Evolutionary conservation across 1,140 invertebrate genomes (phyloP).

Genomic region (Eriocheir sinensis): DNA sequence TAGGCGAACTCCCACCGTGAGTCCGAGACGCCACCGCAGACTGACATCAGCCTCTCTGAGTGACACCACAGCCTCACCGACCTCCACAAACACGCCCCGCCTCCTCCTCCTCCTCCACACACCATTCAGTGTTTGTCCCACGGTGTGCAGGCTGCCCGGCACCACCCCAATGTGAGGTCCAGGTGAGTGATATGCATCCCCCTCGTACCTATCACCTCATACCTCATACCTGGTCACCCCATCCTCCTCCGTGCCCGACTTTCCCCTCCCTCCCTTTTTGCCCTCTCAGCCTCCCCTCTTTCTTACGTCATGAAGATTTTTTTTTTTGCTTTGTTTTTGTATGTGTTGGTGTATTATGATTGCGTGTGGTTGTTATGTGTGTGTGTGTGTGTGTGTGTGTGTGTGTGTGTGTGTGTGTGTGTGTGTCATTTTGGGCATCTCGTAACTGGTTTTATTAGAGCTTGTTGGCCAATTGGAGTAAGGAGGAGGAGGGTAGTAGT

Average conservation of each 20-base stretch:
- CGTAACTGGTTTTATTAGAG: background rate
- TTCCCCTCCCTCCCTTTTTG: no score
- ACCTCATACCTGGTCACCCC: background rate
- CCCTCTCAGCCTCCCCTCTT: no score
- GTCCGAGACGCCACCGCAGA: constrained; percentile 45
- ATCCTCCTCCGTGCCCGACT: no score
- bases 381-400: background rate
- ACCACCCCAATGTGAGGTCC: constrained; percentile 60
- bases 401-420: background rate
- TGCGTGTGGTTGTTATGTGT: no score
- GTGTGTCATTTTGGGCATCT: background rate
- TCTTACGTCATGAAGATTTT: no score
- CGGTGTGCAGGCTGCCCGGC: constrained; percentile 53
- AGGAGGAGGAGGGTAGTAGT: background rate
- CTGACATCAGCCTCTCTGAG: constrained; percentile 25
- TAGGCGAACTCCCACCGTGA: constrained; percentile 56
- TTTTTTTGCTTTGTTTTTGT: no score
- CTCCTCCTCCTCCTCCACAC: constrained; percentile 28
- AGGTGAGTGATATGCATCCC: constrained; percentile 17
- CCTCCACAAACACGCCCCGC: constrained; percentile 38
- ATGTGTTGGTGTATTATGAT: background rate
- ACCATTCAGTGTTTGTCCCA: constrained; percentile 30
- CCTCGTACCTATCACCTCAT: background rate
- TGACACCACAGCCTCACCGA: constrained; percentile 40
- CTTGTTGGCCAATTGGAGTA: background rate